Evolutionary conservation across 2,797 vertebrate species (phyloP), one percentile per base, ranked within the genome.

Genomic region (Rhinogobio ventralis): DNA sequence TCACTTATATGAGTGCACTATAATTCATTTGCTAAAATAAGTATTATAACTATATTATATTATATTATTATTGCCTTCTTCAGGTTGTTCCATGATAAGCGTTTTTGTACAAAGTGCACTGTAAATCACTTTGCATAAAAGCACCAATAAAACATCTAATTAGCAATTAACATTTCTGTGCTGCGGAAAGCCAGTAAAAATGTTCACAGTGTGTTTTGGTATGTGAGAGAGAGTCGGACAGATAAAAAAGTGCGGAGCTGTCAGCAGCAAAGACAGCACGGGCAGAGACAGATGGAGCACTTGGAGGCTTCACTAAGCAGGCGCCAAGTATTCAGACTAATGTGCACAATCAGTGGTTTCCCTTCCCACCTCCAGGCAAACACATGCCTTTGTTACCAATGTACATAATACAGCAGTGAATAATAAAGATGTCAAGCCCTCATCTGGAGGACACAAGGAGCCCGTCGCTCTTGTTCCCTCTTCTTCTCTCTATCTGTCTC

Each of bases 341-440:
- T 93, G 93, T 91, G 90, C 81, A 79, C 91, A 93, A 90, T 93
- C 91, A 76, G 90, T 87, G 84, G 75, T 86, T 78, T 84, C 82
- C 90, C 81, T 89, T 89, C 77, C 85, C 89, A 87, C 90, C 91
- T 91, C 91, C 33, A 90, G 89, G 92, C 90, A 82, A 91, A 78
- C 85, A 89, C 87, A 79, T 88, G 89, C 76, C 78, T 79, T 85
- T 80, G 79, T 77, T 81, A 81, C n/a, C 86, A 85, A 84, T 89
- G 90, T 91, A 90, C 91, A 93, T 91, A 90, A 91, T 91, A 92
- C 88, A 82, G 72, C 84, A 91, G 87, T 46, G 83, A 87, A 91
- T 93, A 92, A 94, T 93, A 93, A 91, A 94, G 90, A 90, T 89
- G 91, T 93, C 91, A 92, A 87, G 89, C 88, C 82, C 91, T 91